Evolutionary conservation across 1,140 invertebrate genomes (phyloP).

Genomic region (Drosophila guanche): DNA sequence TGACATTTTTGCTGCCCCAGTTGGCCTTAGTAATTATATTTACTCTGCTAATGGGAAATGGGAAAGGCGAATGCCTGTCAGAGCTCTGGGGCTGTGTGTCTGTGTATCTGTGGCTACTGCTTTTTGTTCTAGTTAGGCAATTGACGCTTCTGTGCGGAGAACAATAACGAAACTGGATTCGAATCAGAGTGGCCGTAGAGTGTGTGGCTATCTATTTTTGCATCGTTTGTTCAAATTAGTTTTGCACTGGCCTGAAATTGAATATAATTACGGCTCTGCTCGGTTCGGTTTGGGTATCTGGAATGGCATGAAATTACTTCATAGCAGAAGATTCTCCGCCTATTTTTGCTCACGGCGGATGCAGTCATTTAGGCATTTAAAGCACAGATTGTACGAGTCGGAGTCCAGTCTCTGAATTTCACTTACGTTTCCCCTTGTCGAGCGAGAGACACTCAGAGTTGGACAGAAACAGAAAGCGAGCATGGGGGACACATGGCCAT

Average conservation of each 20-base stretch:
- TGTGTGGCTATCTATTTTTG: conserved; percentile 53
- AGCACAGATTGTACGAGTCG: conserved; percentile 18
- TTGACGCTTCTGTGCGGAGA: conserved; percentile 34
- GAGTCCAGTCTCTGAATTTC: conserved; percentile 29
- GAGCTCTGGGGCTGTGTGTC: conserved; percentile 9
- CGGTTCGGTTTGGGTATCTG: conserved; percentile 28
- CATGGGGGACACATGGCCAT: conserved; percentile 50
- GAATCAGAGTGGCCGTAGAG: conserved; percentile 17
- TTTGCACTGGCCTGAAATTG: conserved; percentile 63
- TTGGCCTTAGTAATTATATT: conserved; percentile 72
- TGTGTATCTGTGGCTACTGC: conserved; percentile 45
- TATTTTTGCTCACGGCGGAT: conserved; percentile 55
- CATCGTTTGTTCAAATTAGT: conserved; percentile 64
- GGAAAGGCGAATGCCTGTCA: conserved; percentile 2
- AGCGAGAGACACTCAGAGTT: not conserved
- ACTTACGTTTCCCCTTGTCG: conserved; percentile 45
- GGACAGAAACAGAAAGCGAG: conserved; percentile 46
- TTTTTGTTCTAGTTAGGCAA: conserved; percentile 68
- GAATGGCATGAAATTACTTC: conserved; percentile 71
- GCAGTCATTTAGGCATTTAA: conserved; percentile 65
- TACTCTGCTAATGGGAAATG: conserved; percentile 56
- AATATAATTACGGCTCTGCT: conserved; percentile 60
- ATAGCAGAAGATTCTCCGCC: conserved; percentile 51
- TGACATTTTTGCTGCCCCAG: conserved; percentile 60
- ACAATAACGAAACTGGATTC: conserved; percentile 49